Evolutionary conservation across 2,888 invertebrate species (phyloP), one percentile per base, ranked within the genome.

Genomic region (Agrilus mali): DNA sequence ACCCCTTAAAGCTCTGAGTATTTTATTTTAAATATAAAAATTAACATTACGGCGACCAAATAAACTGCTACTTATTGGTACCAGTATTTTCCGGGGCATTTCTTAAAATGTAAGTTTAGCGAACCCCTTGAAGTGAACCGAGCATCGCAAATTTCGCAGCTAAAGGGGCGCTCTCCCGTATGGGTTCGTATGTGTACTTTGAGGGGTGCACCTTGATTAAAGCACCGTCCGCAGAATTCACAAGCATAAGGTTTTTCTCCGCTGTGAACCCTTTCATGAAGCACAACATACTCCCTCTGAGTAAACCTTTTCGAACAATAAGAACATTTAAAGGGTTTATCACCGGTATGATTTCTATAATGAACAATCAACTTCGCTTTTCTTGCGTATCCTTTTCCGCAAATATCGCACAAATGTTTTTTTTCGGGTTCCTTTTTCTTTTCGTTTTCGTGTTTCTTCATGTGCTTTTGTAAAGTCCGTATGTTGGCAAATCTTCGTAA

Each of bases 381-480:
- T 22, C 57, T 56, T 2, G 60, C 55, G 41, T 63, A 64, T 3
- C 60, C 57, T 45, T 38, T 38, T 3, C 38, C 38, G 12, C 48
- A 48, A 12, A 33, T 33, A 10, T 33, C 33, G 34, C 48, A 48
- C 15, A 36, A 38, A 31, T 17, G 20, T 13, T 14, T 36, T n/a
- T 36, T 36, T 7, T 56, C 60, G 16, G 55, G 55, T 10, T 57
- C 40, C 12, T 53, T 51, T 8, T 51, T 53, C 16, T 53, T 38
- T 39, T 33, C 42, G 22, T 38, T 40, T n/a, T 47, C 44, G 22
- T 51, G 51, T 10, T 34, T 16, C 31, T 42, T 33, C 1, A 68
- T 66, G 46, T 75, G 73, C 16, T 65, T 63, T 58, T 69, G 69
- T 1, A 75, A 54, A 0, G 55, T 58, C 20, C 49, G 52, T 15